These are phyloP conservation scores for Lagodon rhomboides DNA, from an alignment of 2,797 vertebrate species.

Conservation along the genomic window DNA sequence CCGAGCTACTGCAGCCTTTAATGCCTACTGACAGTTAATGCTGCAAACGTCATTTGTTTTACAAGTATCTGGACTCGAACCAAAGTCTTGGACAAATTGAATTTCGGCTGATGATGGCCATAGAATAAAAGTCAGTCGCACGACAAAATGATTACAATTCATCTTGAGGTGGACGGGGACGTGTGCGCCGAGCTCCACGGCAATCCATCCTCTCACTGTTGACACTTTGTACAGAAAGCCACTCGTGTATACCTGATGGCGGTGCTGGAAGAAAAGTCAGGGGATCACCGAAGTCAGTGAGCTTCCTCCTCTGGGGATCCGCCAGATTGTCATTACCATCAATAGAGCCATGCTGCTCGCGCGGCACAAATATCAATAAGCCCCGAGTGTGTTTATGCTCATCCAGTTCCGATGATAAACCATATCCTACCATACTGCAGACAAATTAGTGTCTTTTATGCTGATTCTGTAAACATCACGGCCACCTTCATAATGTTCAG, in stretches of 20 bases:
- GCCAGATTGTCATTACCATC: too few relatives aligned
- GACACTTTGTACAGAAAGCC: neutral
- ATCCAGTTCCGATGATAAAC: slow-evolving; percentile 14
- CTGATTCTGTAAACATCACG: slow-evolving; percentile 24
- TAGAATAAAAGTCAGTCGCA: too few relatives aligned
- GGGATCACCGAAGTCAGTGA: neutral
- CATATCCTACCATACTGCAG: neutral
- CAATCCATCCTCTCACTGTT: neutral
- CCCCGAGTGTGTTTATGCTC: slow-evolving; percentile 4
- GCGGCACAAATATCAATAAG: neutral
- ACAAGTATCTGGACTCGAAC: too few relatives aligned
- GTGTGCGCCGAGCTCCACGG: too few relatives aligned
- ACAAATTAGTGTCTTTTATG: slow-evolving; percentile 15
- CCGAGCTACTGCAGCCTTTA: too few relatives aligned
- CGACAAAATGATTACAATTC: too few relatives aligned
- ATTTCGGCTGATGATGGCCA: too few relatives aligned
- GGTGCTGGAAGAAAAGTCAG: neutral
- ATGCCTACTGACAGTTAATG: too few relatives aligned
- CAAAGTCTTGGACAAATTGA: too few relatives aligned
- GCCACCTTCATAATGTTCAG: neutral
- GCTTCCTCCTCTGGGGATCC: neutral
- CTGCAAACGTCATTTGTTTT: too few relatives aligned
- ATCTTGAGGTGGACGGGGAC: too few relatives aligned
- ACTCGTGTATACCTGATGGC: neutral
- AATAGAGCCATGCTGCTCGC: neutral